Evolutionary conservation across 1,140 invertebrate genomes (phyloP).

Genomic region (Stegodyphus mimosarum): DNA sequence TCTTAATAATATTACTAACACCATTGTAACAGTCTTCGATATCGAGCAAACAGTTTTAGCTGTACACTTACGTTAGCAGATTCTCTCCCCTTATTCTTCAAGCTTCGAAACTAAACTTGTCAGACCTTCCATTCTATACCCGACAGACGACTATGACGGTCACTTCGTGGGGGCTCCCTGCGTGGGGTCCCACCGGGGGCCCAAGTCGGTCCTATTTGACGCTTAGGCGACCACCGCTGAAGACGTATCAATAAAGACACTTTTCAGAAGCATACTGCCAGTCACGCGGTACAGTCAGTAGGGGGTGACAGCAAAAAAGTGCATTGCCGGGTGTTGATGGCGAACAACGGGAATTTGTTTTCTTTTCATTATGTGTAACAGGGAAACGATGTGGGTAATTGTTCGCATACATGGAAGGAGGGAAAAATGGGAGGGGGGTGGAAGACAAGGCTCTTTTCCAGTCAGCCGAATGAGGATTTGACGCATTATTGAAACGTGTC

Average conservation of each 20-base stretch:
- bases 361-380: conserved; percentile 50
- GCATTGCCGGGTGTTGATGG: conserved; percentile 25
- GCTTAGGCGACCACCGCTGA: neutral
- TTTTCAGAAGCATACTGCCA: conserved; percentile 14
- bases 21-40: no score
- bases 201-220: conserved; percentile 27
- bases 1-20: no score
- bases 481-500: no score
- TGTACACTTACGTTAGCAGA: no score
- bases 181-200: conserved; percentile 28
- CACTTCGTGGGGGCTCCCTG: conserved; percentile 18
- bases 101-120: no score
- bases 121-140: no score
- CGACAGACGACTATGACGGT: conserved; percentile 37
- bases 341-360: conserved; percentile 40
- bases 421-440: neutral
- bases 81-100: no score
- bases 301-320: neutral
- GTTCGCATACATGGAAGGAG: neutral
- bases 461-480: no score
- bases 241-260: conserved; percentile 35
- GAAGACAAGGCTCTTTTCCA: no score
- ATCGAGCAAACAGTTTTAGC: no score
- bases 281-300: neutral
- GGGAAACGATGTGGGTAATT: conserved; percentile 32